Base-by-base conservation (phyloP, 2,113 vertebrate species). In the Odobenus rosmarus region DNA sequence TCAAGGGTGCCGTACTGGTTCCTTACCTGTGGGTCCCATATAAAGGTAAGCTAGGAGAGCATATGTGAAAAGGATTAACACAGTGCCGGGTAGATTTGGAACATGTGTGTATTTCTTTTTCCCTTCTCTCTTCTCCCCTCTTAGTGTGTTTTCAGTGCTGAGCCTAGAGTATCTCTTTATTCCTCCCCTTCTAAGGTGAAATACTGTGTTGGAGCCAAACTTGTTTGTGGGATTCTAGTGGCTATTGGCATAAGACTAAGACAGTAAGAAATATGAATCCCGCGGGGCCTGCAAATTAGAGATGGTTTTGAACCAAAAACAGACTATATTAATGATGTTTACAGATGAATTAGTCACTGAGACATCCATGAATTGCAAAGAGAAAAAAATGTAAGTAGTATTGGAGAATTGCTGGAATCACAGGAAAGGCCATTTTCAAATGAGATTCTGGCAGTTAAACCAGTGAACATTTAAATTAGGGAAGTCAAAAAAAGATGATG, bases 381-480 rank as follows among this genome's bases (percentile, higher is more conserved):
- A 92, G 80, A n/a, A 36, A 86, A 77, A 77, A 18, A 71, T 64
- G 16, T 55, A 79, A 49, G 69, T 81, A 28, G 13, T 88, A 14
- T 33, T 84, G 49, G 67, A 76, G 55, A 90, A 80, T 62, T 21
- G 4, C 84, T 97, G 23, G 18, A 69, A 51, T 74, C 49, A 67
- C 4, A 23, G 72, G 82, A 72, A 93, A 91, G 86, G 59, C 67
- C 7, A 84, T 80, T 67, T 88, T 26, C 53, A 74, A 23, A 57
- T 55, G 33, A 79, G 61, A 21, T 80, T 95, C n/a, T 92, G 42
- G 46, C 49, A 80, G 42, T 42, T 80, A 59, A 92, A 51, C 42
- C 67, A 39, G 16, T 21, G 51, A 80, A 79, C 7, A 57, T 97
- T 79, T 87, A 51, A 79, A 83, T 85, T 92, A 84, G 39, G 10